Evolutionary conservation across 2,888 invertebrate species (phyloP).

Genomic region (Rhagonycha lutea): DNA sequence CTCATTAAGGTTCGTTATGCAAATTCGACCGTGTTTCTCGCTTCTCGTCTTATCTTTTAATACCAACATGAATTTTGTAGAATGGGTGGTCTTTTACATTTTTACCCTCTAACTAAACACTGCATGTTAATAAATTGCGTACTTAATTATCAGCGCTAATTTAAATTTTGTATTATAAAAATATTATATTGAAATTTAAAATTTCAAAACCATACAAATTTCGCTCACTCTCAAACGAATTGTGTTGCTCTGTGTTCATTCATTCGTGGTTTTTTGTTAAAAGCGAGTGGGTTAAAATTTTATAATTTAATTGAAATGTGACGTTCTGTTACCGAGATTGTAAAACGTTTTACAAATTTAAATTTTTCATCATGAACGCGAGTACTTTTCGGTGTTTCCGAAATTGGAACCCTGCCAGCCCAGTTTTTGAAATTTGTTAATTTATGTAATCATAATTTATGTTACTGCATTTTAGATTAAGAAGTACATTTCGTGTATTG

Average conservation of each 20-base stretch:
- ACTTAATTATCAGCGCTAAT: not conserved
- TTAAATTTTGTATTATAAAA: not conserved
- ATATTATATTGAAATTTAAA: not conserved
- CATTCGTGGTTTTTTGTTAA: conserved; percentile 3
- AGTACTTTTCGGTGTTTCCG: not conserved
- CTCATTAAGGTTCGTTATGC: conserved; percentile 30
- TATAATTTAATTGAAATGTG: conserved; percentile 2
- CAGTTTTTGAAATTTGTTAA: not conserved
- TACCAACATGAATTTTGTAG: conserved; percentile 9
- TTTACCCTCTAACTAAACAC: conserved; percentile 1
- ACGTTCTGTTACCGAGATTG: not conserved
- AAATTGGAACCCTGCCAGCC: not conserved
- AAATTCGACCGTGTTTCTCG: conserved; percentile 25
- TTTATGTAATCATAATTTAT: not conserved
- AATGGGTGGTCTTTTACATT: conserved; percentile 10
- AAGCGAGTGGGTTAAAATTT: conserved; percentile 7
- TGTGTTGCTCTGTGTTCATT: conserved; percentile 7
- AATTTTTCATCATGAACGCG: not conserved
- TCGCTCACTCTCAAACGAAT: conserved; percentile 2
- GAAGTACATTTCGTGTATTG: conserved; percentile 11
- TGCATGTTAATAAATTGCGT: not conserved
- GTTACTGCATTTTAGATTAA: not conserved
- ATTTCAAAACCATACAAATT: conserved; percentile 6
- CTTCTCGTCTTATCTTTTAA: conserved; percentile 23
- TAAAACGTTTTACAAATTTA: not conserved